Evolutionary conservation across 2,113 vertebrate species (phyloP).

Genomic region (Donacobius atricapilla): DNA sequence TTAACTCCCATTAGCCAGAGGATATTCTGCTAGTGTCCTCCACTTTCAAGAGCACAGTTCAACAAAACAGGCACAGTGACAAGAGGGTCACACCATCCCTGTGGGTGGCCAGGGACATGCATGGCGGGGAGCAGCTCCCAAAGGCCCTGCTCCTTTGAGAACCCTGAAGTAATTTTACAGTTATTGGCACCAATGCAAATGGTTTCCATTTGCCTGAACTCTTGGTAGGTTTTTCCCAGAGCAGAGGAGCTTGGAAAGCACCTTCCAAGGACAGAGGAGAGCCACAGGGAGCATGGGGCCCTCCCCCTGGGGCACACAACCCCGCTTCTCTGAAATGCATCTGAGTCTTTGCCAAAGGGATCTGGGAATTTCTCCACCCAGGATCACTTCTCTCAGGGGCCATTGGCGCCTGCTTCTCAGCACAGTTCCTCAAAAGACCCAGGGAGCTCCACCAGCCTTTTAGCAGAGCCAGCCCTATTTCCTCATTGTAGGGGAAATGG

Average conservation of each 20-base stretch:
- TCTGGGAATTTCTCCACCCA: too few relatives aligned
- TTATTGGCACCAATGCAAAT: background rate
- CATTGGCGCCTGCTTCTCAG: background rate
- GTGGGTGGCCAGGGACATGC: background rate
- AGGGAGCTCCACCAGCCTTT: background rate
- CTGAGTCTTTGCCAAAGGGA: background rate
- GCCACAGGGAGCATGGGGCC: background rate
- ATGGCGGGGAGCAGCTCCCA: background rate
- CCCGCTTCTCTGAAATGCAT: fast-evolving
- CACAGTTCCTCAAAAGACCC: background rate
- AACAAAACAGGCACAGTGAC: background rate
- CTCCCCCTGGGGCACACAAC: background rate
- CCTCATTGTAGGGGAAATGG: background rate
- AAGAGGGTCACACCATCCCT: background rate
- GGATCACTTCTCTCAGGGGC: background rate
- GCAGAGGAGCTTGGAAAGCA: background rate
- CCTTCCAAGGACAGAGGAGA: background rate
- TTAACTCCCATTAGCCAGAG: background rate
- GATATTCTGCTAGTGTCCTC: background rate
- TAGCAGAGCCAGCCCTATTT: background rate
- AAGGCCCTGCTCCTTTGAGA: background rate
- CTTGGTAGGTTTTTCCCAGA: background rate
- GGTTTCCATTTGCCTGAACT: background rate
- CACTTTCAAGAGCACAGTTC: background rate
- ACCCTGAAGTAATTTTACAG: background rate